Evolutionary conservation across 2,113 vertebrate species (phyloP).

Genomic region (Prinia subflava): DNA sequence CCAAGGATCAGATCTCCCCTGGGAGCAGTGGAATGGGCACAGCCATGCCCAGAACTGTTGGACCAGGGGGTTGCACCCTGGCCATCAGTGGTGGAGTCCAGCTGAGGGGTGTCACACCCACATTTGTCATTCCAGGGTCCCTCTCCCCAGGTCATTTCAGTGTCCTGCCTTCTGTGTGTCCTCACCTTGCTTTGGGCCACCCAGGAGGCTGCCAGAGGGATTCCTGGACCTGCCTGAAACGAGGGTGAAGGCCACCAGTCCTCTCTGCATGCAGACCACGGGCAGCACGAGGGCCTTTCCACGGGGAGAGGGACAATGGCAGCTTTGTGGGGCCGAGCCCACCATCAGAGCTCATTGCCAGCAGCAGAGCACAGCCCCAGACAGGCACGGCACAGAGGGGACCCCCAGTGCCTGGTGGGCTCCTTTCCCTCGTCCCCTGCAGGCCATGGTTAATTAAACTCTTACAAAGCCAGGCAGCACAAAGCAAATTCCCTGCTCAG

Average conservation of each 20-base stretch:
- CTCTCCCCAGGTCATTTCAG: not conserved
- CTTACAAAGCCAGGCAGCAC: not conserved
- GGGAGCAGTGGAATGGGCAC: not conserved
- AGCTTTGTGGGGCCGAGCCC: not conserved
- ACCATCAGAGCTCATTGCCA: not conserved
- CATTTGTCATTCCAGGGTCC: not conserved
- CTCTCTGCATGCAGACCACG: fast-evolving
- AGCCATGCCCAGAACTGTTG: not conserved
- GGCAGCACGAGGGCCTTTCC: not conserved
- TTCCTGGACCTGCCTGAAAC: not conserved
- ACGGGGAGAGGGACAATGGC: not conserved
- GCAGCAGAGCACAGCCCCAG: not conserved
- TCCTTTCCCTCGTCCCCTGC: not conserved
- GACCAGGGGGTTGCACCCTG: not conserved
- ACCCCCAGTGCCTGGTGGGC: not conserved
- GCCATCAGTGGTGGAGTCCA: not conserved
- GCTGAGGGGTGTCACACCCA: not conserved
- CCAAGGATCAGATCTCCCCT: not conserved
- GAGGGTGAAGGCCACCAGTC: not conserved
- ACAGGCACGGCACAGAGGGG: not conserved
- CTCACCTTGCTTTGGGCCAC: not conserved
- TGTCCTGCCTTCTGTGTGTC: not conserved
- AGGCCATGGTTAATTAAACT: not conserved
- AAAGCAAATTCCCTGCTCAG: conserved; percentile 23
- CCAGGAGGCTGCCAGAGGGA: not conserved